These are phyloP conservation scores for Eulithis testata DNA, from an alignment of 2,888 invertebrate genomes.

Conservation along the genomic window DNA sequence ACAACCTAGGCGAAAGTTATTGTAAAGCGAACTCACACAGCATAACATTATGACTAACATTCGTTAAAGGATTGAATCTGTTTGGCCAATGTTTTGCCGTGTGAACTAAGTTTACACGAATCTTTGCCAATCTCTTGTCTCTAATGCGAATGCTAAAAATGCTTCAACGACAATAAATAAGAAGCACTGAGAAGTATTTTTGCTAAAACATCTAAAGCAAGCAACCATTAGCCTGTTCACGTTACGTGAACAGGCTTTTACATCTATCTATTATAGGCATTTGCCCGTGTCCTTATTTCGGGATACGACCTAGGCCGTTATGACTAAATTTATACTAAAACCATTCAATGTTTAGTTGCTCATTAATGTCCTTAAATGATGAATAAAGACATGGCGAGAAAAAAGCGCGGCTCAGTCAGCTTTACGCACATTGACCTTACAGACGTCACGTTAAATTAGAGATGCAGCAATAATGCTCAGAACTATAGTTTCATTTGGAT, in stretches of 20 bases:
- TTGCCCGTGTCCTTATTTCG: too few species aligned
- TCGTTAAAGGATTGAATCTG: background rate
- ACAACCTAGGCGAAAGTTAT: conserved; percentile 48
- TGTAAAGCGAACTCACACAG: conserved; percentile 35
- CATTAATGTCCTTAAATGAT: too few species aligned
- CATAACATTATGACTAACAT: conserved; percentile 10
- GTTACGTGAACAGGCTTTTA: background rate
- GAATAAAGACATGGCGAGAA: too few species aligned
- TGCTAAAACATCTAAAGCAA: conserved; percentile 17
- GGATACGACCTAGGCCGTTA: too few species aligned
- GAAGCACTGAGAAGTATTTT: conserved; percentile 21
- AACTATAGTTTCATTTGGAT: background rate
- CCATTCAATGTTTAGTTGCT: too few species aligned
- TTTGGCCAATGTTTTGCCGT: conserved; percentile 34
- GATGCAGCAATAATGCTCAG: background rate
- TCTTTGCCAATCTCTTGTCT: conserved; percentile 46
- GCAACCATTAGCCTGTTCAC: conserved; percentile 21
- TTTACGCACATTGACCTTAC: background rate
- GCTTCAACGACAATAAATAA: conserved; percentile 25
- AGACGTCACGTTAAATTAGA: background rate
- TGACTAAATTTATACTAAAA: too few species aligned
- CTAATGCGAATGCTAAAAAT: conserved; percentile 22
- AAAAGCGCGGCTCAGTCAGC: too few species aligned
- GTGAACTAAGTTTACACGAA: conserved; percentile 46
- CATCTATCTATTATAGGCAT: too few species aligned